Base-by-base conservation (phyloP, 2,888 invertebrate genomes). In the Leptinotarsa juncta region DNA sequence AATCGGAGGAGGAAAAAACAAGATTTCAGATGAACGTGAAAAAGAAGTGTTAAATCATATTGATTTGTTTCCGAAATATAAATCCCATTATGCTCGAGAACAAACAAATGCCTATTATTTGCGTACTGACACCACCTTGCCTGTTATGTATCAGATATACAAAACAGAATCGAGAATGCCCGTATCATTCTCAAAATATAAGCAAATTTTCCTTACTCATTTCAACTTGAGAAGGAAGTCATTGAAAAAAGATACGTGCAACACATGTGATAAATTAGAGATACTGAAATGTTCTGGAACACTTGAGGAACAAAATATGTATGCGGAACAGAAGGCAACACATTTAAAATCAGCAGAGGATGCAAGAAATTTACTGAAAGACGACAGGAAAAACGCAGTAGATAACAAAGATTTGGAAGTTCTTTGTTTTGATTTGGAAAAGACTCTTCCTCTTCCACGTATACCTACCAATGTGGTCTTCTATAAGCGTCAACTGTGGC, bases 351-450 rank as follows among this genome's bases (percentile, higher is more conserved):
- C 51, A 66, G 74, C 76, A 55, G 57, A 71, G 55, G 66, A 60
- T n/a, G 65, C 76, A 68, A 76, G 73, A 66, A 77, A 70, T 18
- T 26, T 26, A 72, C 26, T 68, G 67, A 72, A 76, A 49, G 65
- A 26, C 57, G 68, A 77, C 62, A 73, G 70, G 60, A 77, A 67
- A 42, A 53, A 55, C 15, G 76, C 76, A 18, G 50, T 50, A 51
- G 66, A 75, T 16, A 53, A 75, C 42, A 65, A 57, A 26, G 48
- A 77, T 49, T 49, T 78, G 89, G 89, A 68, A 89, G 85, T 81
- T 90, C 90, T 78, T 87, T 87, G 74, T 89, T 88, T 81, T 89
- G 89, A 78, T 65, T 57, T 78, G 70, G 72, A 78, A 71, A 78
- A 42, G 65, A 78, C 72, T n/a, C 51, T 74, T 53, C 71, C 78